phyloP scores from a whole-genome alignment of 2,797 vertebrate species.

The Spheniscus humboldti region DNA sequence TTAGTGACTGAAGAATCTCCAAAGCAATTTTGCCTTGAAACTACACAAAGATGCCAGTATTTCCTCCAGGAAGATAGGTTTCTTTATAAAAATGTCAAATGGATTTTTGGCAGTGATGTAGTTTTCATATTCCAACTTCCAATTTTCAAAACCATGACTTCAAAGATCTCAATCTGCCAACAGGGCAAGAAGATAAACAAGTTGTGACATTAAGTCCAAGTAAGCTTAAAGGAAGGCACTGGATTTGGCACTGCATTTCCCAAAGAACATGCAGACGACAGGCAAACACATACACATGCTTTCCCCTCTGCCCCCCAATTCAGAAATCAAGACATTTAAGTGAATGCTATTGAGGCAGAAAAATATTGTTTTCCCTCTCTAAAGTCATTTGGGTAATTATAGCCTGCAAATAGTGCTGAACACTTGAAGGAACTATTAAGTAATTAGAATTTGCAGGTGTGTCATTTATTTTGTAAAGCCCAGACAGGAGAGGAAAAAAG shows the following conservation, averaged over 20 bases:
- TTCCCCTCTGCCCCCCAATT: neutral
- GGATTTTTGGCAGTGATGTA: neutral
- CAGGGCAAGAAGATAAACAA: neutral
- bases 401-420: neutral
- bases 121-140: neutral
- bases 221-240: neutral
- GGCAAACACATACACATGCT: neutral
- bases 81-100: neutral
- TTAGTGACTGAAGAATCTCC: neutral
- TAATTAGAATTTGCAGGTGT: neutral
- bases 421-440: neutral
- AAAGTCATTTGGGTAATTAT: neutral
- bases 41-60: neutral
- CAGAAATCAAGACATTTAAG: neutral
- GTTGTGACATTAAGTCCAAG: neutral
- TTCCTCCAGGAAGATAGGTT: neutral
- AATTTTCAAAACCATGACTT: neutral
- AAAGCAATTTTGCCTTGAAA: neutral
- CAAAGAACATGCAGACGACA: neutral
- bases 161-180: neutral
- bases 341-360: neutral
- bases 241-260: neutral
- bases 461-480: neutral
- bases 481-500: neutral
- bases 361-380: neutral